Evolutionary conservation across 1,140 invertebrate genomes (phyloP).

Genomic region (Ceratosolen solmsi): DNA sequence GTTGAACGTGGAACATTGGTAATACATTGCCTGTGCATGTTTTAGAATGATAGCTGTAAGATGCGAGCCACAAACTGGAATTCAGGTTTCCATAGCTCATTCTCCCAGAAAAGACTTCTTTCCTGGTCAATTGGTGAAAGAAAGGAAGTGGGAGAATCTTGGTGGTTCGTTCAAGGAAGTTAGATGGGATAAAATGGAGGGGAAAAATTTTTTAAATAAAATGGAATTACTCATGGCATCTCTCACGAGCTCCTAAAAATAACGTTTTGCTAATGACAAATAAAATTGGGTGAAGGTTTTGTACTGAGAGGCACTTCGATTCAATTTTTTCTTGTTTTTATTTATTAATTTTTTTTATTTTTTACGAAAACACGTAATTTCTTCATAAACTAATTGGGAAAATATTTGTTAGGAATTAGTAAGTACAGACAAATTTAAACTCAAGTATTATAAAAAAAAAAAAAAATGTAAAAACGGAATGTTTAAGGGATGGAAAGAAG

Average conservation of each 20-base stretch:
- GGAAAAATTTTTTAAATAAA: conserved; percentile 97
- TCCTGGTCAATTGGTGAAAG: conserved; percentile 87
- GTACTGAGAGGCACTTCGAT: conserved; percentile 12
- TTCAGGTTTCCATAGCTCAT: conserved; percentile 84
- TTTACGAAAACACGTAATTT: neutral
- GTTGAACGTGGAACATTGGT: too few relatives aligned
- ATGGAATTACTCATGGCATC: conserved; percentile 97
- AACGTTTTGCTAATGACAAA: conserved; percentile 9
- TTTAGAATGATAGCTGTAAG: conserved; percentile 90
- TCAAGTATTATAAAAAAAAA: conserved; percentile 19
- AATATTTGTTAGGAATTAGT: neutral
- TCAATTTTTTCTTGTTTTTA: neutral
- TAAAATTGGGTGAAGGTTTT: conserved; percentile 37
- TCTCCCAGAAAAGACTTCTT: conserved; percentile 91
- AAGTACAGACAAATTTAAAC: neutral
- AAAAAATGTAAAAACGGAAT: conserved; percentile 23
- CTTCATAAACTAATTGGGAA: neutral
- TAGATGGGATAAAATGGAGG: conserved; percentile 94
- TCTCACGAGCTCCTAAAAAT: conserved; percentile 77
- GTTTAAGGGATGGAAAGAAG: conserved; percentile 22
- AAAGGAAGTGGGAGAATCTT: conserved; percentile 93
- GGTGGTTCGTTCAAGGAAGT: conserved; percentile 93
- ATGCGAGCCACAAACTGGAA: conserved; percentile 83
- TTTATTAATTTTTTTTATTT: conserved; percentile 4
- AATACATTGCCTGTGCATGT: neutral